Evolutionary conservation across 2,888 invertebrate species (phyloP), one percentile per base, ranked within the genome.

Genomic region (Neocrepidodera transversa): DNA sequence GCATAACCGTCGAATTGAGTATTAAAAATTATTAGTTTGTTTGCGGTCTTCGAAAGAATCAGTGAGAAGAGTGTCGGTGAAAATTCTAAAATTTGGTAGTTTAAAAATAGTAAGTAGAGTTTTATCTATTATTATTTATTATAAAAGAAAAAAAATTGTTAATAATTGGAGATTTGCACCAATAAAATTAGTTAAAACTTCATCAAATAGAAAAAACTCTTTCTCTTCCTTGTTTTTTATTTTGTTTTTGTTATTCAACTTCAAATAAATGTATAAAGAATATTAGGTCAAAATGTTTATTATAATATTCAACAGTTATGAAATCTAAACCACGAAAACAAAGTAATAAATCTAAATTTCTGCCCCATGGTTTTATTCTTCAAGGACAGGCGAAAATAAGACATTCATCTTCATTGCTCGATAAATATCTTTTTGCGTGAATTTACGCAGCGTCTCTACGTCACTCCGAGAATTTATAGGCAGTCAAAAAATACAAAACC

Each of bases 401-500:
- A 52, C 47, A 58, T 52, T 52, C 40, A 52, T 57, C 49, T 49
- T 58, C 23, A 16, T 47, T 45, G 38, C 38, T 45, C 52, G 17
- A 60, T 53, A 48, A 57, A 56, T 57, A 63, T 57, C 49, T 59
- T 59, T 59, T 54, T 54, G 36, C 36, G 43, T 13, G 16, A 26
- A 51, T 48, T 23, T 38, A 30, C 20, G 32, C 50, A 63, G 45
- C 52, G 51, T 50, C 58, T 51, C 18, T 52, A 28, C 57, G 47
- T 13, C 32, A 32, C 42, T 14, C 14, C 13, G 47, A 3, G 42
- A 50, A 63, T 60, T 60, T 63, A 60, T 54, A 18, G 32, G 7
- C 42, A n/a, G 20, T 23, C 53, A 53, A 49, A 62, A 59, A 60
- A 58, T 55, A 47, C 55, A 38, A 35, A 51, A 60, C 36, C 62